Evolutionary conservation across 2,888 invertebrate genomes (phyloP).

Genomic region (Smittia aterrima): DNA sequence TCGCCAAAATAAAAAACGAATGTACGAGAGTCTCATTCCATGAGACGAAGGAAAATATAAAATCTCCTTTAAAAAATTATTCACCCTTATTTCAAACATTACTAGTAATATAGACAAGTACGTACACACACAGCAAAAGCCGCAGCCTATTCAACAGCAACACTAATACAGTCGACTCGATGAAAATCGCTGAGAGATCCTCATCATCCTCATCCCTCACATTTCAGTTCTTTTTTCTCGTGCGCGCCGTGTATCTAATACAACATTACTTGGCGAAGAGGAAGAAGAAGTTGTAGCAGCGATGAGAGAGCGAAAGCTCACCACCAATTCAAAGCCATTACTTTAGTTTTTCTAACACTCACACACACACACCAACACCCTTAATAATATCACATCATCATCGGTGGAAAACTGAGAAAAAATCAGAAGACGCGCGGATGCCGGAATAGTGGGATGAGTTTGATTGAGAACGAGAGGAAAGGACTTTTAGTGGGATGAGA

Average conservation of each 20-base stretch:
- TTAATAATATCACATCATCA: conserved; percentile 38
- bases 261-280: conserved; percentile 10
- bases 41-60: background rate
- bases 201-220: conserved; percentile 31
- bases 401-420: conserved; percentile 31
- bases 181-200: conserved; percentile 21
- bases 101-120: conserved; percentile 24
- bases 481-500: background rate
- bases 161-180: background rate
- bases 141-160: conserved; percentile 13
- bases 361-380: conserved; percentile 31
- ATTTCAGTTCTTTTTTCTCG: background rate
- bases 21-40: conserved; percentile 26
- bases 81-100: conserved; percentile 36
- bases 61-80: background rate
- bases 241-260: conserved; percentile 15
- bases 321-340: conserved; percentile 33
- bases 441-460: background rate
- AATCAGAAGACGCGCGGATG: conserved; percentile 21
- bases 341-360: conserved; percentile 36
- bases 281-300: background rate
- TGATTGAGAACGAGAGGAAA: background rate
- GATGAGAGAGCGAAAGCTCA: background rate
- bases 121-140: background rate
- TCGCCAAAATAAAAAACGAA: background rate